phyloP scores from a whole-genome alignment of 2,113 vertebrate species.

The Bos indicus region DNA sequence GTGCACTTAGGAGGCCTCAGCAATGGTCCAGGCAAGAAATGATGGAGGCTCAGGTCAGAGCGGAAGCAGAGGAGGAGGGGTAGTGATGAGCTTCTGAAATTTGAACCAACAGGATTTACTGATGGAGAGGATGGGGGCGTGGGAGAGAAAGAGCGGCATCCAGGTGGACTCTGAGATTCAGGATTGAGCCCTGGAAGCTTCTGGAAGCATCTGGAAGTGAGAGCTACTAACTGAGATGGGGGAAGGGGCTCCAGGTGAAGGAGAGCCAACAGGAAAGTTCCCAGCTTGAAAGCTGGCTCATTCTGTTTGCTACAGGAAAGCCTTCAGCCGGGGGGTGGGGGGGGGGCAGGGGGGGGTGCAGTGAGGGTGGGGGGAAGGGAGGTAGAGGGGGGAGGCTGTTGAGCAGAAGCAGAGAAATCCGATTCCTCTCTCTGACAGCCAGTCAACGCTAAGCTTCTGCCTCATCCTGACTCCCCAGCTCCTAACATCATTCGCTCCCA shows the following conservation, averaged over 20 bases:
- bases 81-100: background rate
- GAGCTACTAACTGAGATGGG: background rate
- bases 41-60: rapidly evolving
- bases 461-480: background rate
- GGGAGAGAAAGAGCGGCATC: background rate
- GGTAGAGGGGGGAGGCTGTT: background rate
- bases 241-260: background rate
- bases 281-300: background rate
- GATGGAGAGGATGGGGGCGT: background rate
- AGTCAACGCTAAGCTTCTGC: background rate
- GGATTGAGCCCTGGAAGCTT: background rate
- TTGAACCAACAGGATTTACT: background rate
- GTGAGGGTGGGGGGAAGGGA: rapidly evolving
- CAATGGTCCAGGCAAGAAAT: background rate
- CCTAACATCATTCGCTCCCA: background rate
- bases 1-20: background rate
- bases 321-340: background rate
- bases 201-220: background rate
- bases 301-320: background rate
- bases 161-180: background rate
- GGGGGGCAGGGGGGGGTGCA: rapidly evolving
- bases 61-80: too few relatives aligned
- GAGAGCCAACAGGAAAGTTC: background rate
- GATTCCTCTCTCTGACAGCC: rapidly evolving
- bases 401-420: background rate